Evolutionary conservation across 2,888 invertebrate genomes (phyloP), one percentile per base, ranked within the genome.

Genomic region (Lamproptera curius): DNA sequence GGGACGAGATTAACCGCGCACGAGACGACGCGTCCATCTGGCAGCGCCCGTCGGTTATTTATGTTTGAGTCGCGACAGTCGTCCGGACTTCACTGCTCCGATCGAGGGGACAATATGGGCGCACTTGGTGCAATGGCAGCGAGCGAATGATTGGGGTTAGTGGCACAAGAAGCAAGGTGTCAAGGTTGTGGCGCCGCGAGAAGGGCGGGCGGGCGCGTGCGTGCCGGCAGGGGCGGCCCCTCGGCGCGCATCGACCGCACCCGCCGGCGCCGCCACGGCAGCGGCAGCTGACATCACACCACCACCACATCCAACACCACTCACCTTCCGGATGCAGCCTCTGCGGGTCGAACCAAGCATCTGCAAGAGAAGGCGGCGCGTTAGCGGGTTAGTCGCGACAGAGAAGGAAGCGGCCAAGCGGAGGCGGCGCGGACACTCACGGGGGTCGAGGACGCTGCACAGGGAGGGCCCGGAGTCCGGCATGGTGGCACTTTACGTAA

Each of bases 341-440:
- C 89, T 95, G 94, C 74, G 95, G 95, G 86, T 95, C 94, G 91
- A 95, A 95, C 96, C 95, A 96, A 89, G 95, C 94, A 92, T 95
- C 96, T 96, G 94, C 71, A 95, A 93, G 88, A 87, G 89, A 90
- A 83, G 82, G 82, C 81, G 73, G 82, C 78, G 83, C 71, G 86
- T 86, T 86, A 87, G 86, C 83, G 84, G 81, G 86, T 87, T 85
- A 86, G 87, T 87, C 71, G 85, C 86, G 84, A 85, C 72, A 82
- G 77, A 60, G 20, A 71, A 71, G 68, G 61, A 79, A 74, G 76
- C 73, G 61, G 64, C 69, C 70, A 65, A 67, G 70, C 63, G 58
- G 62, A 69, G 67, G 60, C 54, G 56, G 56, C 55, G 48, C 57
- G 56, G 59, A 53, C 70, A 82, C 86, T 86, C 79, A 87, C 87